Base-by-base conservation (phyloP, 2,113 vertebrate species). In the Pteropus alecto region DNA sequence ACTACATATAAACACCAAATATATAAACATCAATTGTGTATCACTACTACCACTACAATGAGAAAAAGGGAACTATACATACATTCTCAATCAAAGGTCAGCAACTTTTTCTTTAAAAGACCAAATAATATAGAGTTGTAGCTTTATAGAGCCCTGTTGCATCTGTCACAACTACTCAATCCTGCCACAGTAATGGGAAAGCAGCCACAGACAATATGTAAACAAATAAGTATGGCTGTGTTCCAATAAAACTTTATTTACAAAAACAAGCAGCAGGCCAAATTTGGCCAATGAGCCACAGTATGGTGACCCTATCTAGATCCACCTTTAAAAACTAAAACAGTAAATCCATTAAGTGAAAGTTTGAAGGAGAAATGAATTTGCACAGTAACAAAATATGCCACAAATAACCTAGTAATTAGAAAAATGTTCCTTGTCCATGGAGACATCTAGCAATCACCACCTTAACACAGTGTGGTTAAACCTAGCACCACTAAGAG, bases 221-320 rank as follows among this genome's bases (percentile, higher is more conserved):
- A 89, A 89, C 15, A 77, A 87, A 65, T 46, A 24, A 85, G 35
- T 14, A 46, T 46, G 63, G n/a, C 13, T 78, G 24, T 84, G 41
- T 89, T 74, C 5, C 83, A 88, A 63, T 91, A 88, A 76, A 94
- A 88, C 51, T 77, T 83, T 79, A 85, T 73, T 60, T 77, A 87
- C 24, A 87, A 70, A 87, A 88, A 78, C 30, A 76, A 18, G n/a
- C 22, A 60, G 43, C 11, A 82, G 35, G 63, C 9, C 54, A 77
- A 92, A 87, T 83, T 30, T 71, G 6, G 19, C 54, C 73, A 81
- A 54, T 19, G 19, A 35, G 33, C 61, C 48, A 67, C 2, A 61
- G 71, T 56, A 54, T 56, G 56, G 7, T 86, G 54, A 95, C 3
- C 2, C 38, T 68, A 28, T 46, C 35, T n/a, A 96, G 12, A 94